Base-by-base conservation (phyloP, 2,797 vertebrate genomes). In the Malurus splendens region DNA sequence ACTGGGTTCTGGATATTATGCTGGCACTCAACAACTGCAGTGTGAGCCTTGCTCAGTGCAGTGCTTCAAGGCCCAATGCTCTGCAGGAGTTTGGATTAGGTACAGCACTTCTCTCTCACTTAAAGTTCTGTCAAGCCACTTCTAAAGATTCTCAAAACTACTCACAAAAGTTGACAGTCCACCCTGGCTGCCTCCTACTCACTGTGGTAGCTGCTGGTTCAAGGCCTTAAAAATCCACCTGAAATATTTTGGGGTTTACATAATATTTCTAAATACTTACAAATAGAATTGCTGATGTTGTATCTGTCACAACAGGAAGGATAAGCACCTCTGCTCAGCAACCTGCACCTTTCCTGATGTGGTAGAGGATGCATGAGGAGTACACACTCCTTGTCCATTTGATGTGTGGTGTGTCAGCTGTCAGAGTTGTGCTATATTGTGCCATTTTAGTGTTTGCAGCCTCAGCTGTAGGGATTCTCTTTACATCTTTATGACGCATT, bases 1-100 rank as follows among this genome's bases (percentile, higher is more conserved):
- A 47, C 6, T 0, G 0, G 16, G 6, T 68, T 86, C 55, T 2
- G 1, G 47, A 78, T 67, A 47, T 3, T 60, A 13, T 44, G 5
- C 32, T 51, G 19, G 20, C 45, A 55, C 11, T 66, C 22, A 38
- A 56, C 7, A 52, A 5, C 18, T 38, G 23, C 57, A 60, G 17
- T 12, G 14, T 41, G 54, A 79, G 17, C 32, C 8, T 48, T 71
- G 45, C 33, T 74, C 4, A 0, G 25, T 14, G 41, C 30, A 89
- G 28, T 4, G 1, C 50, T 59, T 89, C 30, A 51, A 55, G 42
- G 20, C 10, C 25, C 18, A 6, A 6, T 57, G 24, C 9, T 57
- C 59, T 65, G 20, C 24, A 71, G 57, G 36, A 72, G 23, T 14
- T 80, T 4, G 0, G 7, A 41, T 41, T 48, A 56, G 22, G 23